These are phyloP conservation scores for Cotesia chilonis DNA, from an alignment of 1,140 invertebrate species.

Conservation along the genomic window DNA sequence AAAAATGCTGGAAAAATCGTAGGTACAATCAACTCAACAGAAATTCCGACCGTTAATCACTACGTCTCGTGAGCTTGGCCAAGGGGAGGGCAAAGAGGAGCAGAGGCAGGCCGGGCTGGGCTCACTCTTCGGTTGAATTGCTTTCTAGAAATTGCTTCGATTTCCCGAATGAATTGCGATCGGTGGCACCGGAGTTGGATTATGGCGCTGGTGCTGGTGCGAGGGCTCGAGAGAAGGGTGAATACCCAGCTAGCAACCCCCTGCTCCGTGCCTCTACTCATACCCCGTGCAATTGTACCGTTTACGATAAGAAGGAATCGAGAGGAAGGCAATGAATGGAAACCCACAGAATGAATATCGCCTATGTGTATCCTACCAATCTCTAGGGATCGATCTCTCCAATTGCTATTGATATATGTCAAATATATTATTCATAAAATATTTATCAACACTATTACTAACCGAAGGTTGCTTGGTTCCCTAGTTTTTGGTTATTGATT, in stretches of 20 bases:
- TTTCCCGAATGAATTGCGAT: slow-evolving; percentile 39
- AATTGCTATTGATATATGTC: not conserved
- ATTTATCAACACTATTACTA: too few species aligned
- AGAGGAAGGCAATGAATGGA: slow-evolving; percentile 13
- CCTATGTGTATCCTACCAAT: slow-evolving; percentile 1
- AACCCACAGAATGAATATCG: slow-evolving; percentile 18
- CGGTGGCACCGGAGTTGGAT: not conserved
- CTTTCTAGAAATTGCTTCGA: slow-evolving; percentile 41
- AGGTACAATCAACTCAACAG: slow-evolving; percentile 9
- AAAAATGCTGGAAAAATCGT: not conserved
- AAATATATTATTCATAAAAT: not conserved
- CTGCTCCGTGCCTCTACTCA: not conserved
- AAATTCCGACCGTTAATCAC: slow-evolving; percentile 24
- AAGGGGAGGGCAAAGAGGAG: too few species aligned
- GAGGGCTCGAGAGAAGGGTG: too few species aligned
- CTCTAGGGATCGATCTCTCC: slow-evolving; percentile 16
- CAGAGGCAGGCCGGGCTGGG: not conserved
- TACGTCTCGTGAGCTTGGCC: not conserved
- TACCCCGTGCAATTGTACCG: not conserved
- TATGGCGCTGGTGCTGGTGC: too few species aligned
- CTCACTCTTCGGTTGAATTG: slow-evolving; percentile 26
- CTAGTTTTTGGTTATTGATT: too few species aligned
- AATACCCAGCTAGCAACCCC: not conserved
- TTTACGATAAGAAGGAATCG: slow-evolving; percentile 24
- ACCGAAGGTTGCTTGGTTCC: too few species aligned